Conservation (phyloP, 2,797 vertebrate genomes). For the Sitta carolinensis region DNA sequence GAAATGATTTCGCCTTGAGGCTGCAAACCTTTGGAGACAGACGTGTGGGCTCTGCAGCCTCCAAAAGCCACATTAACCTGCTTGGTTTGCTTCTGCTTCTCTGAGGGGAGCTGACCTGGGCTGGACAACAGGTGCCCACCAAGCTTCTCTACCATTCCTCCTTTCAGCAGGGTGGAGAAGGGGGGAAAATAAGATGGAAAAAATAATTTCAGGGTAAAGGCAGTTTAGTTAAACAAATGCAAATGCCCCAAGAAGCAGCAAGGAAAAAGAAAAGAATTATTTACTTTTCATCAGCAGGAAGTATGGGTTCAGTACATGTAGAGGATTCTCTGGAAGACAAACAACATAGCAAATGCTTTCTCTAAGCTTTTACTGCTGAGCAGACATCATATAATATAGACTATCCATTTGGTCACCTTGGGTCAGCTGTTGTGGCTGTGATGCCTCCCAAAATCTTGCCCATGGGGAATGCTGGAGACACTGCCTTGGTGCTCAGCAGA, state of each 20-base stretch:
- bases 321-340: neutral
- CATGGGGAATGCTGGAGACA: neutral
- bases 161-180: neutral
- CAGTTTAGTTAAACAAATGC: neutral
- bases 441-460: neutral
- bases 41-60: neutral
- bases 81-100: neutral
- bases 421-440: neutral
- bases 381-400: neutral
- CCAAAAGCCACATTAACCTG: neutral
- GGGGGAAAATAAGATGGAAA: neutral
- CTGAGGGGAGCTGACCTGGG: neutral
- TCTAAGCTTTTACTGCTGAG: neutral
- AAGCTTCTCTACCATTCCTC: neutral
- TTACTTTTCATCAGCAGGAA: neutral
- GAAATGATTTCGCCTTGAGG: neutral
- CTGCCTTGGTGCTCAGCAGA: neutral
- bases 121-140: neutral
- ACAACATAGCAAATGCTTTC: neutral
- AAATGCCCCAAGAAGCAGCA: neutral
- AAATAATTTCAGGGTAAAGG: neutral
- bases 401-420: neutral
- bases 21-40: neutral
- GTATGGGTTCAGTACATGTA: neutral
- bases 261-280: neutral